Evolutionary conservation across 2,113 vertebrate genomes (phyloP), one percentile per base, ranked within the genome.

Genomic region (Albula goreensis): DNA sequence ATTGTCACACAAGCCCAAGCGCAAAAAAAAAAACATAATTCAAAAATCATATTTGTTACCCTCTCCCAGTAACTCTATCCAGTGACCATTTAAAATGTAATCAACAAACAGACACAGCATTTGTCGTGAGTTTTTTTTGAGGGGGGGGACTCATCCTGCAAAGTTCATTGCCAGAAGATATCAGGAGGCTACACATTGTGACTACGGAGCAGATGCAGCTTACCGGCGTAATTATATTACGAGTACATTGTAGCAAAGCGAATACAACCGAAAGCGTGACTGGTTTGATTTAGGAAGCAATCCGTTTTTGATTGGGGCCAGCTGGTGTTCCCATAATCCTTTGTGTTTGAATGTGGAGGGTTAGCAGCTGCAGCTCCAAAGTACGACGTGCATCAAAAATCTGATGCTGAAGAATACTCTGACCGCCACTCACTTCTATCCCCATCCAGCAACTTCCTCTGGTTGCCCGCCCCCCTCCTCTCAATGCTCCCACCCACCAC

Each of bases 231-330:
- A 74, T 74, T 74, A 74, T 8, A 74, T 74, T 74, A 74, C 2
- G 70, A 74, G n/a, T 31, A 74, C 70, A 31, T 74, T 74, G 70
- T 74, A 74, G 31, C 70, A 74, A 74, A 74, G 31, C 9, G 70
- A 31, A 74, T 74, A 74, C 70, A 74, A 74, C 70, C 31, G 70
- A 74, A 31, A 74, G 70, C 22, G 70, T 74, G 70, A 74, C 19
- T 74, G n/a, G 70, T 74, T 74, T 74, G n/a, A 74, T 74, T 74
- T 74, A 74, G 22, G 70, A 74, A 74, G 70, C 70, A 74, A 74
- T 74, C 53, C 53, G 12, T 74, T 63, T 66, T 74, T 74, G 70
- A 74, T 74, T 31, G 22, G 70, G 70, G 70, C 70, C 70, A 74
- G 70, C 70, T 74, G 70, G 22, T 31, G 70, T 31, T 74, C 70